A percentile compares a stretch with the other conserved stretches of the same genome.
phyloP scores from a whole-genome alignment of 2,888 invertebrate species.

The Caenorhabditis uteleia region DNA sequence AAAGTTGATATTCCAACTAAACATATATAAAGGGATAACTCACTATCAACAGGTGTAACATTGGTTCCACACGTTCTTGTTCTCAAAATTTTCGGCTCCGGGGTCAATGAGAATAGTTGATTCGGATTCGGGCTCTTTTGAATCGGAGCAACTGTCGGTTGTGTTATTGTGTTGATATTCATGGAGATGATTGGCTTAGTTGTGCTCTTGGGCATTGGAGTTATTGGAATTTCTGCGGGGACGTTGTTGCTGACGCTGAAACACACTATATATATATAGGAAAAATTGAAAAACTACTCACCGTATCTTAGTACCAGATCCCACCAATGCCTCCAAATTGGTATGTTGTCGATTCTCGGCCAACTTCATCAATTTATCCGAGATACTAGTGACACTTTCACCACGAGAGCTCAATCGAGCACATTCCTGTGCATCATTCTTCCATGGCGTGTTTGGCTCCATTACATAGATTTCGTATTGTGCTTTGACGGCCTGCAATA shows the following conservation, averaged over 20 bases:
- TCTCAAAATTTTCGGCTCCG: not conserved
- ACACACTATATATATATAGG: no score
- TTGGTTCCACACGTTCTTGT: not conserved
- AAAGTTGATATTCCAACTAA: no score
- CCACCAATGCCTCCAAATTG: not conserved
- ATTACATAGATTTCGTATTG: slow-evolving; percentile 12
- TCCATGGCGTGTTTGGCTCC: slow-evolving; percentile 20
- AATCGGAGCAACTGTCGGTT: no score
- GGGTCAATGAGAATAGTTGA: not conserved
- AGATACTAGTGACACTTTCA: not conserved
- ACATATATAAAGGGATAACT: not conserved
- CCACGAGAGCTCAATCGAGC: not conserved
- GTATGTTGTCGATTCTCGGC: no score
- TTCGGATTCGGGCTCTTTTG: not conserved
- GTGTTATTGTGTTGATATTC: no score
- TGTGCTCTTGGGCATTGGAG: no score
- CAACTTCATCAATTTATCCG: not conserved
- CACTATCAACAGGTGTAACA: not conserved
- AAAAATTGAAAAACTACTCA: not conserved
- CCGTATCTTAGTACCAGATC: not conserved
- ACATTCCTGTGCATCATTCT: slow-evolving; percentile 11
- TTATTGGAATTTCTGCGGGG: no score
- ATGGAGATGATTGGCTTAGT: no score
- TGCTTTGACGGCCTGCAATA: not conserved
- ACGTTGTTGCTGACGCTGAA: no score